Percentiles rank a stretch among this genome's conserved stretches.
Evolutionary conservation across 2,797 vertebrate genomes (phyloP).

Genomic region (Channa striata): DNA sequence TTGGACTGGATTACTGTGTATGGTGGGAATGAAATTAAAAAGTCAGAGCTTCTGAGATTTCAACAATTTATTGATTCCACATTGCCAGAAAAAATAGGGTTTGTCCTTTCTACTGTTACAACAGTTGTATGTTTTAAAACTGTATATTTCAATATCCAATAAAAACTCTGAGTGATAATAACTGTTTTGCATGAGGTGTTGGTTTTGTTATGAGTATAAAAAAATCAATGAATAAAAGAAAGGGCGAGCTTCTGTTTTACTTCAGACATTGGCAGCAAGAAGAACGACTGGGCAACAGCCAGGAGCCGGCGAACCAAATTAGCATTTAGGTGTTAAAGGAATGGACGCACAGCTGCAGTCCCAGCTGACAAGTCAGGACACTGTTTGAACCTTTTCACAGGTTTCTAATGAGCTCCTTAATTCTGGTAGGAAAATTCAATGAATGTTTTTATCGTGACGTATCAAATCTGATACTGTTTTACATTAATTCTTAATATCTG

Average conservation of each 20-base stretch:
- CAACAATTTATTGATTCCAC: slow-evolving; percentile 18
- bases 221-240: slow-evolving; percentile 33
- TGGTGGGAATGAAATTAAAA: not conserved
- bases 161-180: slow-evolving; percentile 4
- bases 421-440: slow-evolving; percentile 8
- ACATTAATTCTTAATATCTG: slow-evolving; percentile 10
- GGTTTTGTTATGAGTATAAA: slow-evolving; percentile 27
- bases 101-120: slow-evolving; percentile 1
- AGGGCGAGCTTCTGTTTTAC: slow-evolving; percentile 20
- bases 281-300: slow-evolving; percentile 12
- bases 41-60: not conserved
- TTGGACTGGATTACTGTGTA: slow-evolving; percentile 1
- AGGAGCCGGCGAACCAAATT: slow-evolving; percentile 27
- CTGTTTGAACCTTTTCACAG: not conserved
- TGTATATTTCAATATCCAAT: no score
- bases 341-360: slow-evolving; percentile 30
- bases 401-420: not conserved
- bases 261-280: slow-evolving; percentile 23
- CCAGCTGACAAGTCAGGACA: slow-evolving; percentile 31
- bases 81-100: not conserved
- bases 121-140: no score
- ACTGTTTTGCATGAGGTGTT: not conserved
- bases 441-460: not conserved
- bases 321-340: slow-evolving; percentile 26
- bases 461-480: slow-evolving; percentile 6